Base-by-base conservation (phyloP, 2,888 invertebrate genomes). In the Drosophila kanekoi region DNA sequence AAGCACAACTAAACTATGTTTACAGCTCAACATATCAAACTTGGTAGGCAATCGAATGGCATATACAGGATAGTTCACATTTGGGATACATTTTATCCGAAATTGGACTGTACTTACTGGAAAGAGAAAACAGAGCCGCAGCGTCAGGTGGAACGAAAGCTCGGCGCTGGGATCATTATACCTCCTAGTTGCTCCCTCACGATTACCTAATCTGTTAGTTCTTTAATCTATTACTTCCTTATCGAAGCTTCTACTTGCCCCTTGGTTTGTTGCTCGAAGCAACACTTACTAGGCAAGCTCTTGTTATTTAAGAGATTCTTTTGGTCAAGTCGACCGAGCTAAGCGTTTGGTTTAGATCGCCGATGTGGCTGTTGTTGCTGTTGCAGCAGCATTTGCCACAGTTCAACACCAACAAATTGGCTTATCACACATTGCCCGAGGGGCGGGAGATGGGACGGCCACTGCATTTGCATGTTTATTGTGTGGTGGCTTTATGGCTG, bases 401-500 rank as follows among this genome's bases (percentile, higher is more conserved):
- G 54, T 51, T 70, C 57, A 54, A 75, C 38, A 57, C 53, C 51
- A 68, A 74, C 72, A 68, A 76, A 76, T 78, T 76, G 77, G 77
- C 76, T 77, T 79, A 79, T 59, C 72, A 61, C 41, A 66, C 63
- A 75, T 66, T 28, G 40, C n/a, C 45, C 56, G 40, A 51, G 35
- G 57, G 45, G 60, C 20, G 44, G 18, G 18, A 28, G 28, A 28
- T 56, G 60, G 57, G 33, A 62, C 69, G 68, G 52, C 63, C 48
- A 73, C 68, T 74, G 72, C 59, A 83, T 86, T 86, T 88, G 83
- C 83, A 84, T 84, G 87, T 84, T 88, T 86, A 88, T 77, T 88
- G 83, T 88, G 89, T 70, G 88, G 87, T 86, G 80, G 83, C 89
- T 82, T 88, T 84, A 82, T 74, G 83, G 83, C 80, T 66, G 87